These are phyloP conservation scores for Myotis davidii DNA, from an alignment of 2,113 vertebrate genomes.

Conservation along the genomic window DNA sequence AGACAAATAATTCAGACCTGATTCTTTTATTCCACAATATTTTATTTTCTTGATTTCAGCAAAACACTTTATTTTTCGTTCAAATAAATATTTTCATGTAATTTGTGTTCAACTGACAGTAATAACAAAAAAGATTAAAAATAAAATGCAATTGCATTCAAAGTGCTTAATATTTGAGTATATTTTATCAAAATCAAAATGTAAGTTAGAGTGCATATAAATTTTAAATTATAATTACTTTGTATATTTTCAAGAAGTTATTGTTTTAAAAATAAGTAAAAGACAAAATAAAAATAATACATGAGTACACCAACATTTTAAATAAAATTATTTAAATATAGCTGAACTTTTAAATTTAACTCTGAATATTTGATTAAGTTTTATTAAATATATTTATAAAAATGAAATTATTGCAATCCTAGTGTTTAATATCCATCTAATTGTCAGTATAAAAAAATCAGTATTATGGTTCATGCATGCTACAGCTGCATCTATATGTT, in stretches of 20 bases:
- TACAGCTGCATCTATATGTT: neutral
- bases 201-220: neutral
- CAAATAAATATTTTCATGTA: conserved; percentile 1
- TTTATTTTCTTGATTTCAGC: conserved; percentile 23
- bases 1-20: neutral
- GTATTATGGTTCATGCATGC: neutral
- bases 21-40: neutral
- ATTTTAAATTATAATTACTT: conserved; percentile 18
- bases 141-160: neutral
- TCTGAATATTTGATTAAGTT: neutral
- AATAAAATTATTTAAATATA: conserved; percentile 20
- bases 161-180: neutral
- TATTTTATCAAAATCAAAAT: conserved; percentile 25
- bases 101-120: neutral
- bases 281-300: conserved; percentile 12
- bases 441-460: neutral
- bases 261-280: neutral
- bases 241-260: neutral
- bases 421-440: neutral
- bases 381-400: neutral
- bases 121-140: neutral
- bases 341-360: neutral
- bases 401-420: neutral
- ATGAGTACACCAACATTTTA: neutral
- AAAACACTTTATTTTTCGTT: neutral